Percentiles rank a stretch among this genome's conserved stretches.
These are phyloP conservation scores for Luperina testacea DNA, from an alignment of 2,888 invertebrate genomes.

Conservation along the genomic window DNA sequence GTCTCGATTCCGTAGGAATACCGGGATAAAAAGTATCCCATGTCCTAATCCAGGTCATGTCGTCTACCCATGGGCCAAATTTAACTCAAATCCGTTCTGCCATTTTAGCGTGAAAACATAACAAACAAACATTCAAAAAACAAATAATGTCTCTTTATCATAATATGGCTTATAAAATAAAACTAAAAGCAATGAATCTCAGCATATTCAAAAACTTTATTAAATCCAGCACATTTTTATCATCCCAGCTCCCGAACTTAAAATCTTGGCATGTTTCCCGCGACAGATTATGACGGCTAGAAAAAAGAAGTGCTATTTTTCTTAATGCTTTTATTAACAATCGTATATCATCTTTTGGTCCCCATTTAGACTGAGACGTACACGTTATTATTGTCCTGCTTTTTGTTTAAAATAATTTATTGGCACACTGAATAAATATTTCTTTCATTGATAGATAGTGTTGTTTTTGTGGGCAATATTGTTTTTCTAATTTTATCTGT, in stretches of 20 bases:
- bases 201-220: constrained; percentile 25
- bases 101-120: too few relatives aligned
- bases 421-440: constrained; percentile 26
- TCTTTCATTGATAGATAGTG: constrained; percentile 34
- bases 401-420: constrained; percentile 56
- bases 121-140: too few relatives aligned
- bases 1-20: too few relatives aligned
- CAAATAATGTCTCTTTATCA: too few relatives aligned
- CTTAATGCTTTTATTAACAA: constrained; percentile 75
- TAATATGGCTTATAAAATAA: neutral
- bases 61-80: too few relatives aligned
- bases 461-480: constrained; percentile 13
- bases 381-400: constrained; percentile 54
- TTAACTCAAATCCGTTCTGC: too few relatives aligned
- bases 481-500: constrained; percentile 36
- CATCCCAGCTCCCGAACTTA: constrained; percentile 46
- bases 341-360: constrained; percentile 70
- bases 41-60: too few relatives aligned
- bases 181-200: neutral
- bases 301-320: constrained; percentile 70
- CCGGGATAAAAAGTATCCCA: too few relatives aligned
- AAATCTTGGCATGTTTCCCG: constrained; percentile 72
- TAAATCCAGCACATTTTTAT: constrained; percentile 39
- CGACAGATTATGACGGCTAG: constrained; percentile 62
- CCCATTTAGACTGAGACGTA: constrained; percentile 59